phyloP scores from a whole-genome alignment of 2,113 vertebrate genomes.

The Lonchura striata region DNA sequence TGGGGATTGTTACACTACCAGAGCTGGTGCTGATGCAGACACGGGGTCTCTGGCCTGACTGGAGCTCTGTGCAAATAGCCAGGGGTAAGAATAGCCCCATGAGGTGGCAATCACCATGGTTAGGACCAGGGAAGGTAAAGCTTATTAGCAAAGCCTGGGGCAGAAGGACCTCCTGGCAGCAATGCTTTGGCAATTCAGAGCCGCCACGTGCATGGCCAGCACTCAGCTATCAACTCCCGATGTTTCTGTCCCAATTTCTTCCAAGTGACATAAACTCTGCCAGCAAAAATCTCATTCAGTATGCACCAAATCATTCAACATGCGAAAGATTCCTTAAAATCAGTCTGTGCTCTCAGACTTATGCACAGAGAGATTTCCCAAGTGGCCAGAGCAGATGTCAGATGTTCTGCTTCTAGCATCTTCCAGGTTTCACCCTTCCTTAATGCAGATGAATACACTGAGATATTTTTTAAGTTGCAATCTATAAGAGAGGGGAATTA shows the following conservation, averaged over 20 bases:
- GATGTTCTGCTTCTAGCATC: not conserved
- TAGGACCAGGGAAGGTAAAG: not conserved
- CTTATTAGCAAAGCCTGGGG: not conserved
- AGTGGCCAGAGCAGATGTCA: not conserved
- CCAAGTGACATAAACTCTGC: not conserved
- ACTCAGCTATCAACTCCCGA: not conserved
- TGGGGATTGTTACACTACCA: not conserved
- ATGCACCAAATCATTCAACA: not conserved
- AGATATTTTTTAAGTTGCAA: not conserved
- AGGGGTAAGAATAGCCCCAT: not conserved
- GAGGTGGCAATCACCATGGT: rapidly evolving
- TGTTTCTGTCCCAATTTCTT: not conserved
- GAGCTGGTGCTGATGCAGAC: not conserved
- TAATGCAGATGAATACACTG: not conserved
- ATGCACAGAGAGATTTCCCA: not conserved
- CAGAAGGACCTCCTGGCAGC: not conserved
- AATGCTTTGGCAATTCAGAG: not conserved
- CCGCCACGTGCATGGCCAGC: rapidly evolving
- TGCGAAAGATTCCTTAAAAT: not conserved
- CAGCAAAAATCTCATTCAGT: not conserved
- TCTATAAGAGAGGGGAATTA: not conserved
- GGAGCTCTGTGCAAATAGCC: not conserved
- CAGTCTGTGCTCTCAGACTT: not conserved
- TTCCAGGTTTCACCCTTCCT: not conserved
- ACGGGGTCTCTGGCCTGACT: rapidly evolving